phyloP scores from a whole-genome alignment of 2,888 invertebrate species.

The Tipula lateralis region DNA sequence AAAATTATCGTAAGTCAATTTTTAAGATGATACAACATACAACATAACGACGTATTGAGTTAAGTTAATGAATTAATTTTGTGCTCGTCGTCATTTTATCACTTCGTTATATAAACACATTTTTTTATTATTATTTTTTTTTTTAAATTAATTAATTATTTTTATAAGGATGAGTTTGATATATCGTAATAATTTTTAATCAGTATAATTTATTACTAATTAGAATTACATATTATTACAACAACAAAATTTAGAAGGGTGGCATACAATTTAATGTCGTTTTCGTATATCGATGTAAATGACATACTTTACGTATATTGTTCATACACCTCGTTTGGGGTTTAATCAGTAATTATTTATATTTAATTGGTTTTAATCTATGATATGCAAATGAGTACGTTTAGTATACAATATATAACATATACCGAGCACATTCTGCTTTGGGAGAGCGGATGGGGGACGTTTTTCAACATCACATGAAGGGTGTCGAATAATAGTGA shows the following conservation, averaged over 20 bases:
- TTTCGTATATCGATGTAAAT: neutral
- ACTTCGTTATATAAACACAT: neutral
- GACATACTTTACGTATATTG: neutral
- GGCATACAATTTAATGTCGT: neutral
- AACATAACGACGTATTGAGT: neutral
- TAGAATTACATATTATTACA: neutral
- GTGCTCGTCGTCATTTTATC: neutral
- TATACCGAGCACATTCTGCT: too few species aligned
- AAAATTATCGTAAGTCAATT: constrained; percentile 9
- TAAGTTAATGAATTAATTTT: neutral
- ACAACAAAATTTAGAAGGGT: neutral
- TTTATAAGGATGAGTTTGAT: neutral
- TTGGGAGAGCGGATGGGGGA: too few species aligned
- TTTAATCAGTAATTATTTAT: neutral
- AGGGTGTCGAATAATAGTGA: too few species aligned
- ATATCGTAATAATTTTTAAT: neutral
- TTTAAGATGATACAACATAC: neutral
- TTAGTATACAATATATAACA: too few species aligned
- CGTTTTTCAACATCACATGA: too few species aligned
- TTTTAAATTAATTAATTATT: neutral
- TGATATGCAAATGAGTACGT: neutral
- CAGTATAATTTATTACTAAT: neutral
- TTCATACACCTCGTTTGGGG: neutral
- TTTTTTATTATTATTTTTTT: too few species aligned
- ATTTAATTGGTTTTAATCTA: neutral